Evolutionary conservation across 2,888 invertebrate genomes (phyloP), one percentile per base, ranked within the genome.

Genomic region (Trachelus stipa): DNA sequence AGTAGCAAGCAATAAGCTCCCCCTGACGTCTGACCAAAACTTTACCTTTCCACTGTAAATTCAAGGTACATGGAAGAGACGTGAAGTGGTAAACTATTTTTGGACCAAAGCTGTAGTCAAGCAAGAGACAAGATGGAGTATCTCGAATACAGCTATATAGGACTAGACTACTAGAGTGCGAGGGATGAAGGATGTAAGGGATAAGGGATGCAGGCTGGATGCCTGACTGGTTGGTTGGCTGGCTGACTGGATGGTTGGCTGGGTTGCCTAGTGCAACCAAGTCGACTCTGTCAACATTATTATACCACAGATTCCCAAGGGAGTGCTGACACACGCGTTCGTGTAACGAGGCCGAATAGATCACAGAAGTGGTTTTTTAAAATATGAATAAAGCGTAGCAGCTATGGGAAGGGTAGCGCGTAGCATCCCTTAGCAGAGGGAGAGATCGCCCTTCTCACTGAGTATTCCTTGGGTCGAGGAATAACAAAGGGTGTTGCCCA

Each of bases 261-360:
- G 80, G 82, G 82, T 86, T 87, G 86, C 89, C 88, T 87, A 87
- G 87, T 85, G 83, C 84, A 81, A 40, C 84, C 76, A 84, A 82
- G 84, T 82, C 82, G 86, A 83, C 88, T 89, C 85, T 89, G 90
- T 89, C 89, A 89, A 89, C 89, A 87, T 89, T 89, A 89, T 89
- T 89, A 89, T 88, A 88, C 87, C 86, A 78, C 85, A 85, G 85
- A 89, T 89, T 89, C 89, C 87, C 89, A 79, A 75, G 88, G 85
- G 90, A 89, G 82, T 82, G 79, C 79, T 79, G 77, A 81, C 76
- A 79, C 81, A 80, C 81, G 76, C 78, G 79, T 68, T 74, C 75
- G 74, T 33, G 81, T 79, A 81, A 81, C 82, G 81, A 82, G 81
- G 79, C 77, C 85, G 87, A 87, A 87, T 88, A 86, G 87, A 85